Percentiles rank a stretch among this genome's conserved stretches.
phyloP scores from a whole-genome alignment of 2,113 vertebrate species.

The Columba livia region DNA sequence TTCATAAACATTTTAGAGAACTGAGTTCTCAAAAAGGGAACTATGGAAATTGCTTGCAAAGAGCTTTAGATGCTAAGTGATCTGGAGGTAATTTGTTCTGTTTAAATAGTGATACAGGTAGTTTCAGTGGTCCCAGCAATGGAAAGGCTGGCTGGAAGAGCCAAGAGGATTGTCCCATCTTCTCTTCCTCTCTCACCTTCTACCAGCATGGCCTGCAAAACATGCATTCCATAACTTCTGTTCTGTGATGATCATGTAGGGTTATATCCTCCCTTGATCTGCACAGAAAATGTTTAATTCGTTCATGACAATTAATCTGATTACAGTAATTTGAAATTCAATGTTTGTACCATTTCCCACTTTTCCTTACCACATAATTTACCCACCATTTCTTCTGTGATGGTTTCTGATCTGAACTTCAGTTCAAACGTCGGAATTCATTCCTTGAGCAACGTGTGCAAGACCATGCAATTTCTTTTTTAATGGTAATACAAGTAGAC shows the following conservation, averaged over 20 bases:
- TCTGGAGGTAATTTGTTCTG: not conserved
- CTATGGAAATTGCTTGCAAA: not conserved
- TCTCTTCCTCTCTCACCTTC: not conserved
- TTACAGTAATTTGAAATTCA: not conserved
- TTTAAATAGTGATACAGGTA: not conserved
- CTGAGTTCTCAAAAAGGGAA: not conserved
- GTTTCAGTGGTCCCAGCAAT: not conserved
- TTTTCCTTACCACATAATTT: not conserved
- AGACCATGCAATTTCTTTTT: not conserved
- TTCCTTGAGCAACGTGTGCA: not conserved
- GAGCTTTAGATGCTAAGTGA: not conserved
- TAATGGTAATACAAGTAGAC: not conserved
- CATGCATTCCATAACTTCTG: not conserved
- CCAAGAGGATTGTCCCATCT: not conserved
- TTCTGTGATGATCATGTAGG: not conserved
- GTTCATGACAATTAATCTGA: not conserved
- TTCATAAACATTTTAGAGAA: not conserved
- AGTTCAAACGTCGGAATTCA: constrained; percentile 1
- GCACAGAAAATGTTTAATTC: not conserved
- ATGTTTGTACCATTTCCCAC: not conserved
- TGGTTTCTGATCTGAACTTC: not conserved
- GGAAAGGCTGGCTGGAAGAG: not conserved
- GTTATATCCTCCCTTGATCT: not conserved
- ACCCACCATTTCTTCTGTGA: not conserved
- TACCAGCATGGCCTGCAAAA: not conserved